A percentile compares a stretch with the other conserved stretches of the same genome.
These are phyloP conservation scores for Andrena minutula DNA, from an alignment of 2,888 invertebrate species.

Conservation along the genomic window DNA sequence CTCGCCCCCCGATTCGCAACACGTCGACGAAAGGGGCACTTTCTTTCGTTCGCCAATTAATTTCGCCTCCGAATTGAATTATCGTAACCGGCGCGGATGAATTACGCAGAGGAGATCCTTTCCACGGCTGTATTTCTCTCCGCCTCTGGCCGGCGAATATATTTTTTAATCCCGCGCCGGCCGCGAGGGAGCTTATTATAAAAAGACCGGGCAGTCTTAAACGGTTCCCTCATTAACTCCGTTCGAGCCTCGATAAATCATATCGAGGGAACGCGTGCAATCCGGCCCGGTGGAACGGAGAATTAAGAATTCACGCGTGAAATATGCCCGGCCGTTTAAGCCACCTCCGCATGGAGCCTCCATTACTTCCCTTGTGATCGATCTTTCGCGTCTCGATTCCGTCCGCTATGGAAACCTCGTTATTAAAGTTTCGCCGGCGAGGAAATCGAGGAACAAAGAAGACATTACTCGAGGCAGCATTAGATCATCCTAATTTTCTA, in stretches of 20 bases:
- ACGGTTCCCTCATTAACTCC: conserved; percentile 59
- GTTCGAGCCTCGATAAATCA: conserved; percentile 63
- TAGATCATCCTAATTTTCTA: no score
- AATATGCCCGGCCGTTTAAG: conserved; percentile 54
- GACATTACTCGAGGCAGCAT: no score
- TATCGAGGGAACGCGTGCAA: conserved; percentile 61
- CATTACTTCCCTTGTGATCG: conserved; percentile 62
- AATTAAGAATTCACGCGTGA: conserved; percentile 64
- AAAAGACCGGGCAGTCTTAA: conserved; percentile 49
- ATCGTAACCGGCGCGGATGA: background rate
- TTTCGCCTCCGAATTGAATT: conserved; percentile 5
- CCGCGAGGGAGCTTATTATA: conserved; percentile 31
- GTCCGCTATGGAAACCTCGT: conserved; percentile 48
- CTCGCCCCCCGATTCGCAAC: background rate
- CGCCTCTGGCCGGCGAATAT: conserved; percentile 40
- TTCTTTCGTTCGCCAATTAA: conserved; percentile 21
- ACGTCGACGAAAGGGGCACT: conserved; percentile 3
- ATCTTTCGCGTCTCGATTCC: conserved; percentile 62
- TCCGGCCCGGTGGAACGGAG: conserved; percentile 37
- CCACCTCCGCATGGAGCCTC: conserved; percentile 62
- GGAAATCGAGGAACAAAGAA: no score
- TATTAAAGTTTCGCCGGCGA: conserved; percentile 32
- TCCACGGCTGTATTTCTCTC: conserved; percentile 26
- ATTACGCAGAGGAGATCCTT: conserved; percentile 20
- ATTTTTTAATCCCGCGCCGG: conserved; percentile 47